phyloP scores from a whole-genome alignment of 1,140 invertebrate genomes.

The Rhynchophorus ferrugineus region DNA sequence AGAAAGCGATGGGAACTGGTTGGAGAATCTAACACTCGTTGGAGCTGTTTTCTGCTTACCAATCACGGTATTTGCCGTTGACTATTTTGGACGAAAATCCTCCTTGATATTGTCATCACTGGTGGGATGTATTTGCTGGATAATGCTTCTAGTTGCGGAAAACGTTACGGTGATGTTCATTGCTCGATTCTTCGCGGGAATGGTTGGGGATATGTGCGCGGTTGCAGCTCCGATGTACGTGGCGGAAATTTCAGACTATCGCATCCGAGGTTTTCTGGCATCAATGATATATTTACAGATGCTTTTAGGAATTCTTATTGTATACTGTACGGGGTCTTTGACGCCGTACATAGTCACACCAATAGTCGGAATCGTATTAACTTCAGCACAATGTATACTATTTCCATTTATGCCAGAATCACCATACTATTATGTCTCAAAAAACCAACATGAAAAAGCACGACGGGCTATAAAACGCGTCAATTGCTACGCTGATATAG shows the following conservation, averaged over 20 bases:
- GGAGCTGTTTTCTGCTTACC: slow-evolving; percentile 53
- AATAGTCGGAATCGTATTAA: slow-evolving; percentile 22
- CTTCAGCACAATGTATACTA: slow-evolving; percentile 21
- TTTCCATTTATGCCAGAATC: slow-evolving; percentile 33
- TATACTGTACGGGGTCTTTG: slow-evolving; percentile 21
- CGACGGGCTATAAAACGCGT: slow-evolving; percentile 44
- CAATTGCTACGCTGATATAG: slow-evolving; percentile 40
- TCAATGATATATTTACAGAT: slow-evolving; percentile 26
- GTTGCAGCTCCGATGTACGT: slow-evolving; percentile 31
- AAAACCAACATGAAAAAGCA: slow-evolving; percentile 42
- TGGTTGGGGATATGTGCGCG: slow-evolving; percentile 27
- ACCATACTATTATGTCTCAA: slow-evolving; percentile 29
- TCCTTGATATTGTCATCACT: slow-evolving; percentile 48
- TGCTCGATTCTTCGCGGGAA: slow-evolving; percentile 39
- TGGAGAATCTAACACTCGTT: slow-evolving; percentile 52
- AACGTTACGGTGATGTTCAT: slow-evolving; percentile 43
- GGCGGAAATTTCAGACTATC: slow-evolving; percentile 30
- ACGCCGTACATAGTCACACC: slow-evolving; percentile 12
- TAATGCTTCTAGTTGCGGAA: slow-evolving; percentile 44
- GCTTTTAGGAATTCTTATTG: slow-evolving; percentile 23
- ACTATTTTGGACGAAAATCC: slow-evolving; percentile 55
- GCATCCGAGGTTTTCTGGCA: slow-evolving; percentile 28
- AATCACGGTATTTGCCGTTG: slow-evolving; percentile 46
- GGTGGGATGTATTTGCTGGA: slow-evolving; percentile 56
- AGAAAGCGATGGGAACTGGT: slow-evolving; percentile 46